Conservation (phyloP, 2,888 invertebrate species). For the Apotomis capreana region DNA sequence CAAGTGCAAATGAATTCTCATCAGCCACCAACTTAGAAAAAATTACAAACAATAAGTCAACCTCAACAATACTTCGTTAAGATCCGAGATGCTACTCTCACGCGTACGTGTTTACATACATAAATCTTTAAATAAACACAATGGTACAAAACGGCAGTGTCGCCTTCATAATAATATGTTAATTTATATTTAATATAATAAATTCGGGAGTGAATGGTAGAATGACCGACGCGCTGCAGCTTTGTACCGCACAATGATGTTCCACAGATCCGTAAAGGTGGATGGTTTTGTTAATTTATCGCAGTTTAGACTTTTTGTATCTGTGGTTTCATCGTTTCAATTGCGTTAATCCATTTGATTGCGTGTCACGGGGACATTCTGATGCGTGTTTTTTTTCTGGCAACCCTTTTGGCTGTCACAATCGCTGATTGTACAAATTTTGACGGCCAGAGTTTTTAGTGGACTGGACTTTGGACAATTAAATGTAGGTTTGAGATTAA, state of each 20-base stretch:
- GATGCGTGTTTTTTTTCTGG: conserved; percentile 42
- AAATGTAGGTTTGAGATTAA: conserved; percentile 24
- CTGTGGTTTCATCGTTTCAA: conserved; percentile 32
- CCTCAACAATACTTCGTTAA: conserved; percentile 42
- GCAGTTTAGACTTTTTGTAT: neutral
- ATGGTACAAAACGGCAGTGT: conserved; percentile 41
- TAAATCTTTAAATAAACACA: conserved; percentile 41
- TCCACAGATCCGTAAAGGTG: neutral
- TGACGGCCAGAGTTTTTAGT: conserved; percentile 24
- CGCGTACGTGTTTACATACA: conserved; percentile 42
- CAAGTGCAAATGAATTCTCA: conserved; percentile 41
- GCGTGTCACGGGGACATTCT: conserved; percentile 42
- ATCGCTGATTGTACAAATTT: conserved; percentile 40
- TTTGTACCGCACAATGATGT: conserved; percentile 29
- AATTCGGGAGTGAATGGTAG: conserved; percentile 40
- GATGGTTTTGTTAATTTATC: neutral
- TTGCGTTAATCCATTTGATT: conserved; percentile 44
- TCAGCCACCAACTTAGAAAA: conserved; percentile 41
- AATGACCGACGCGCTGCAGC: conserved; percentile 37
- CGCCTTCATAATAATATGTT: conserved; percentile 42
- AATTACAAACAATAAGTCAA: conserved; percentile 41
- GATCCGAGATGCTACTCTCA: conserved; percentile 41
- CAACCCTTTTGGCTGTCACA: conserved; percentile 40
- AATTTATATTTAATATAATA: conserved; percentile 45
- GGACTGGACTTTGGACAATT: conserved; percentile 28